Evolutionary conservation across 2,797 vertebrate genomes (phyloP).

Genomic region (Mus spretus): DNA sequence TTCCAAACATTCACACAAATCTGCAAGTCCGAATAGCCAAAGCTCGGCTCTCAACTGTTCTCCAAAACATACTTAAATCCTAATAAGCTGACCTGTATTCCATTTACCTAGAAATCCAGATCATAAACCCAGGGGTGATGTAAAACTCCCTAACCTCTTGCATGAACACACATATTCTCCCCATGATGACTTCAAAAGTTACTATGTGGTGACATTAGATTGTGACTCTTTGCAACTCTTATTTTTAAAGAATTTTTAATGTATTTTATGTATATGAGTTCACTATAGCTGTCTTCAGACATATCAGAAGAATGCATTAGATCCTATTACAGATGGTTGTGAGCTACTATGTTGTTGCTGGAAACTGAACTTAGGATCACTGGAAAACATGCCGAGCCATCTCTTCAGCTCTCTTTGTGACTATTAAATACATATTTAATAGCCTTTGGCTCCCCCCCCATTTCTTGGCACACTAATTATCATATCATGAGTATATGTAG

Average conservation of each 20-base stretch:
- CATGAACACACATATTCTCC: not conserved
- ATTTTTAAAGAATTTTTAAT: not conserved
- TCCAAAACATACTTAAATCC: not conserved
- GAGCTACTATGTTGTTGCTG: not conserved
- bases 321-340: not conserved
- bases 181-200: not conserved
- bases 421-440: not conserved
- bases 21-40: not conserved
- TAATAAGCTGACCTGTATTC: not conserved
- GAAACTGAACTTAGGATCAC: not conserved
- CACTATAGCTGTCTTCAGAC: not conserved
- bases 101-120: slow-evolving; percentile 8
- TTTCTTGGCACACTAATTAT: not conserved
- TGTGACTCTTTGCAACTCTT: not conserved
- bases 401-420: not conserved
- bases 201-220: not conserved
- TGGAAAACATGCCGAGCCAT: not conserved
- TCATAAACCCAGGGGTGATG: not conserved
- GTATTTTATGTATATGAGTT: not conserved
- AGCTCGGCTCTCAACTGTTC: slow-evolving; percentile 9
- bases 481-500: not conserved
- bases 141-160: not conserved
- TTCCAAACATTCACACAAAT: slow-evolving; percentile 17
- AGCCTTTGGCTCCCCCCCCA: too few relatives aligned
- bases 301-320: not conserved